phyloP scores from a whole-genome alignment of 2,113 vertebrate genomes.

The Brachyistius frenatus region DNA sequence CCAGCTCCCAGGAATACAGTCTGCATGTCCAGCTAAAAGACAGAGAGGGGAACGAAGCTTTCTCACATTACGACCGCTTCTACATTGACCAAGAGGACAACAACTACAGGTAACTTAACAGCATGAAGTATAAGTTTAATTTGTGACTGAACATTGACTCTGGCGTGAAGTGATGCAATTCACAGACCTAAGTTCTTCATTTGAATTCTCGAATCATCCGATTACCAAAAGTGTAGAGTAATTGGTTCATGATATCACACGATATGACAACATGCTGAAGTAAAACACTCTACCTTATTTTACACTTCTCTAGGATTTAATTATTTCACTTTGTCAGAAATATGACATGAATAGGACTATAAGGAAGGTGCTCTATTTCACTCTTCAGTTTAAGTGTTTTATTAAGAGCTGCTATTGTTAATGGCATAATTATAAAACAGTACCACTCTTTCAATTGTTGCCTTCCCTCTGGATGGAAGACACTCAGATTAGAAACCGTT shows the following conservation, averaged over 20 bases:
- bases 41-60: constrained; percentile 84
- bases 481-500: constrained; percentile 32
- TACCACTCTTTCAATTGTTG: constrained; percentile 2
- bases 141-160: not conserved
- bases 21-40: constrained; percentile 85
- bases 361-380: constrained; percentile 32
- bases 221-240: not conserved
- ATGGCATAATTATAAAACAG: constrained; percentile 30
- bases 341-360: constrained; percentile 21
- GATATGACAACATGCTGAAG: not conserved
- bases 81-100: constrained; percentile 82
- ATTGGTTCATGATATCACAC: constrained; percentile 3
- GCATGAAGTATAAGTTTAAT: not conserved
- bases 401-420: constrained; percentile 33
- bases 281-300: constrained; percentile 11
- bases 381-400: constrained; percentile 17
- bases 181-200: not conserved
- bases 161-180: not conserved
- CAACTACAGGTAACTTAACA: constrained; percentile 84
- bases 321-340: constrained; percentile 27
- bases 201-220: not conserved
- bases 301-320: constrained; percentile 2
- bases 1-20: constrained; percentile 79
- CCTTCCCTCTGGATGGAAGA: constrained; percentile 22
- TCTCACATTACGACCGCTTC: constrained; percentile 85